phyloP scores from a whole-genome alignment of 2,113 vertebrate genomes.

The Zapornia atra region DNA sequence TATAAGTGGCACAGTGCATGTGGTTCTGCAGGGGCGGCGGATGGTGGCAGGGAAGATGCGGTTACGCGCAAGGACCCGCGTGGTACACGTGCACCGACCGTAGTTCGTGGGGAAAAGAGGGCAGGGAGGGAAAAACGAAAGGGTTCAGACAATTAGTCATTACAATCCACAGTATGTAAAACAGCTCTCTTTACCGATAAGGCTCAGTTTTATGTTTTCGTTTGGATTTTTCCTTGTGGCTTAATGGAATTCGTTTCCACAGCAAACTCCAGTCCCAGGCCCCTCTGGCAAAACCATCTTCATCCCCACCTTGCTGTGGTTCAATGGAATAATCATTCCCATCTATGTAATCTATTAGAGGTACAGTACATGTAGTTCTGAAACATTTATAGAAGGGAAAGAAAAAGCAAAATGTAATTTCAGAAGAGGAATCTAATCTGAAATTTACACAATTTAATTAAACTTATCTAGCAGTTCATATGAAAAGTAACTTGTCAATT shows the following conservation, averaged over 20 bases:
- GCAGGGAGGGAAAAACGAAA: conserved; percentile 72
- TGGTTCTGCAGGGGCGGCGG: conserved; percentile 84
- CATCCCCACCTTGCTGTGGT: conserved; percentile 97
- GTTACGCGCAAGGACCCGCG: conserved; percentile 52
- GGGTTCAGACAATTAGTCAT: conserved; percentile 69
- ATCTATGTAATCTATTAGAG: conserved; percentile 99
- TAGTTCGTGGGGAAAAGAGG: conserved; percentile 66
- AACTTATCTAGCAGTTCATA: not conserved
- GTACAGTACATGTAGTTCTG: conserved; percentile 98
- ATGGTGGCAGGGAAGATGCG: conserved; percentile 61
- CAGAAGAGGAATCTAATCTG: conserved; percentile 68
- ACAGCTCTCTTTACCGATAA: conserved; percentile 90
- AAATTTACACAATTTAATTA: not conserved
- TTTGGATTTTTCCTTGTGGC: conserved; percentile 93
- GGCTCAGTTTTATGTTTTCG: conserved; percentile 92
- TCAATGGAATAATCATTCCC: conserved; percentile 98
- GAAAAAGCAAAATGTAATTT: conserved; percentile 75
- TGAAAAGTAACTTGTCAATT: not conserved
- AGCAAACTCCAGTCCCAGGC: conserved; percentile 99
- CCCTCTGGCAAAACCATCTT: conserved; percentile 96
- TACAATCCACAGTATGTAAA: conserved; percentile 22
- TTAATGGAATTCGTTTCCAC: conserved; percentile 96
- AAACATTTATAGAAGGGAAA: conserved; percentile 83
- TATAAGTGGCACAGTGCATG: conserved; percentile 96
- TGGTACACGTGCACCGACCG: conserved; percentile 47